Conservation (phyloP, 2,113 vertebrate genomes). For the Riparia riparia region DNA sequence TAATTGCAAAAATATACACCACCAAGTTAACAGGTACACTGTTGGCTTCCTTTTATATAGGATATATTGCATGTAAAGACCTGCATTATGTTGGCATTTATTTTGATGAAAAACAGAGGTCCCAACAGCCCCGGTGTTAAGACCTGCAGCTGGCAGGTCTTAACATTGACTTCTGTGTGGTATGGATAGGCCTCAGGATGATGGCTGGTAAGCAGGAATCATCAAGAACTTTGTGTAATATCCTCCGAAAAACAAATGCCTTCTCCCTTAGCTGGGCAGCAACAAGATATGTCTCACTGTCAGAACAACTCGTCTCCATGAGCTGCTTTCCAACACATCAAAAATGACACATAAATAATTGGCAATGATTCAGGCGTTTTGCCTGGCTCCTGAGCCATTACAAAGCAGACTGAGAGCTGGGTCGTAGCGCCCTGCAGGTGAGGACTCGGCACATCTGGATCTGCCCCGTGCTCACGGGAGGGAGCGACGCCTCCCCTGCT, state of each 20-base stretch:
- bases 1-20: neutral
- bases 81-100: neutral
- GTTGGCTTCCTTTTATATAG: neutral
- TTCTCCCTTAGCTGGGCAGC: neutral
- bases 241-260: neutral
- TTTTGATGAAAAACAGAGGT: neutral
- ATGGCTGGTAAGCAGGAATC: neutral
- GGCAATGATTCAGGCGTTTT: neutral
- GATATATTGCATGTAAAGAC: neutral
- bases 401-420: neutral
- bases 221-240: neutral
- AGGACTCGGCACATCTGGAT: neutral
- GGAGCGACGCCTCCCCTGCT: fast-evolving
- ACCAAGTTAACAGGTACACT: neutral
- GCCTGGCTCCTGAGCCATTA: neutral
- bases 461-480: fast-evolving
- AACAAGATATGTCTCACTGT: neutral
- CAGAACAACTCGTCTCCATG: neutral
- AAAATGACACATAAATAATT: neutral
- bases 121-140: neutral
- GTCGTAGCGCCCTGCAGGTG: fast-evolving
- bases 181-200: neutral
- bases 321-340: neutral
- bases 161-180: neutral
- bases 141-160: neutral